phyloP scores from a whole-genome alignment of 2,888 invertebrate genomes.

The Fragum fragum region DNA sequence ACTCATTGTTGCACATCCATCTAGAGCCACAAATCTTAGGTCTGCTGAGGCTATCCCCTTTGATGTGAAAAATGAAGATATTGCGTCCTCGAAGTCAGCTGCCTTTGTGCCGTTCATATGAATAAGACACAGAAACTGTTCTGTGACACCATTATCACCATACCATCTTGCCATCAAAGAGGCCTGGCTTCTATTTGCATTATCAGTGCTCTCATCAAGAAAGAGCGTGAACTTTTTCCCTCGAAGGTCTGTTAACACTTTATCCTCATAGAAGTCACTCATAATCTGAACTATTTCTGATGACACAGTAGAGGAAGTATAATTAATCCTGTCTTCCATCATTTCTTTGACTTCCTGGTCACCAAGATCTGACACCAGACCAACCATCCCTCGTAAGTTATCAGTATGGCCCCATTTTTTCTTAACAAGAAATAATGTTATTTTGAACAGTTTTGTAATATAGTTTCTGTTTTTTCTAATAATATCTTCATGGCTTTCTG shows the following conservation, averaged over 20 bases:
- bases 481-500: neutral
- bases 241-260: slow-evolving; percentile 11
- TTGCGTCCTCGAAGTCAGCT: slow-evolving; percentile 17
- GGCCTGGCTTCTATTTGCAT: slow-evolving; percentile 35
- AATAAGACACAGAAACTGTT: slow-evolving; percentile 28
- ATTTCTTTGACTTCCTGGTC: neutral
- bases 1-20: slow-evolving; percentile 54
- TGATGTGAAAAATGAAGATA: slow-evolving; percentile 22
- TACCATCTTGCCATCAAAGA: slow-evolving; percentile 39
- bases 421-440: neutral
- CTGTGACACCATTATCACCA: neutral
- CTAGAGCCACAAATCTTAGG: slow-evolving; percentile 50
- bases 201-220: slow-evolving; percentile 51
- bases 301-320: slow-evolving; percentile 11
- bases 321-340: neutral
- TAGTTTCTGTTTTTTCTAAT: slow-evolving; percentile 5
- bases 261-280: slow-evolving; percentile 16
- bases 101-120: slow-evolving; percentile 21
- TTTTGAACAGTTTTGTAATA: slow-evolving; percentile 18
- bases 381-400: neutral
- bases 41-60: slow-evolving; percentile 35
- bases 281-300: slow-evolving; percentile 21
- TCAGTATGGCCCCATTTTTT: slow-evolving; percentile 5
- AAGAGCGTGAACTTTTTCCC: slow-evolving; percentile 37
- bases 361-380: neutral